A percentile compares a stretch with the other conserved stretches of the same genome.
Evolutionary conservation across 2,888 invertebrate genomes (phyloP).

Genomic region (Marasmarcha lunaedactyla): DNA sequence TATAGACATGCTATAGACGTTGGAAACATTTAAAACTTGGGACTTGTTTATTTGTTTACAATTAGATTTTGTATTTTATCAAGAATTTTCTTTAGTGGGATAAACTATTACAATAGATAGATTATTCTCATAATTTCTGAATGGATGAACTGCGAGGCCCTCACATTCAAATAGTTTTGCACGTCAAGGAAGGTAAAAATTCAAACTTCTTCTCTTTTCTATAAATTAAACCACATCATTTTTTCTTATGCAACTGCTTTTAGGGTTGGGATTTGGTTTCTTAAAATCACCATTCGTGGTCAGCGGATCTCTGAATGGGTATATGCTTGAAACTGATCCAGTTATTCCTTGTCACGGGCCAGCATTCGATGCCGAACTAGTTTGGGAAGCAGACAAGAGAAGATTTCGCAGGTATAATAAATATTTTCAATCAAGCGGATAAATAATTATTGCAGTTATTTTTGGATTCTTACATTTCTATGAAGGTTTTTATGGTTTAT

Average conservation of each 20-base stretch:
- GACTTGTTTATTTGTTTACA: too few species aligned
- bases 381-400: conserved; percentile 83
- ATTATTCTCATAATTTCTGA: conserved; percentile 18
- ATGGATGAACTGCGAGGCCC: conserved; percentile 76
- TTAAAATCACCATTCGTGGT: conserved; percentile 65
- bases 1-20: too few species aligned
- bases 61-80: too few species aligned
- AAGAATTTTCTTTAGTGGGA: too few species aligned
- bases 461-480: too few species aligned
- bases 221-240: neutral
- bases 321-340: conserved; percentile 77
- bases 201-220: conserved; percentile 5
- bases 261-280: conserved; percentile 72
- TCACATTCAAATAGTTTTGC: conserved; percentile 75
- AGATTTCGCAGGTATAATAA: conserved; percentile 78
- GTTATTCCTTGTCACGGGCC: conserved; percentile 70
- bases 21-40: too few species aligned
- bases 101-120: too few species aligned
- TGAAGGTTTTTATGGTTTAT: too few species aligned
- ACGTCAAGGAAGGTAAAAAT: conserved; percentile 73
- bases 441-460: too few species aligned
- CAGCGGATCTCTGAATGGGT: conserved; percentile 73
- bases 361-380: conserved; percentile 78
- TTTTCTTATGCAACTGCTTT: neutral
- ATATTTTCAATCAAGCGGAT: conserved; percentile 15